phyloP scores from a whole-genome alignment of 2,797 vertebrate species.

The Lacerta agilis region DNA sequence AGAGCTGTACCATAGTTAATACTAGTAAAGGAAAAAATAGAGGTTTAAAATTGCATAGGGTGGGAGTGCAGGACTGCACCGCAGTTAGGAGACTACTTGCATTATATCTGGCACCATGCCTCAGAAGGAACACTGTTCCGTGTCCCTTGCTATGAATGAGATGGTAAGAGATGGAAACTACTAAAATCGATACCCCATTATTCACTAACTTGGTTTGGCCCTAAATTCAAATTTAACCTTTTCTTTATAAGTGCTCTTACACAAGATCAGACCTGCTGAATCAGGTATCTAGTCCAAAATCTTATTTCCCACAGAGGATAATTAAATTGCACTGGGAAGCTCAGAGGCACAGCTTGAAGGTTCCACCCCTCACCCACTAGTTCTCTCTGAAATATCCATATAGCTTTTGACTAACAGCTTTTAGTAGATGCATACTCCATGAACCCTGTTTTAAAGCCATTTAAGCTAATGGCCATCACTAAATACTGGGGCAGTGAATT shows the following conservation, averaged over 20 bases:
- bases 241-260: neutral
- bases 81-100: neutral
- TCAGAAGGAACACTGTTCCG: neutral
- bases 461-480: neutral
- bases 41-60: neutral
- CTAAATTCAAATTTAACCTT: neutral
- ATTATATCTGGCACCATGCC: neutral
- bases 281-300: neutral
- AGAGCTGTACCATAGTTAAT: neutral
- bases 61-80: neutral
- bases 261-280: neutral
- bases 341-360: neutral
- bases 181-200: neutral
- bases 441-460: neutral
- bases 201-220: neutral
- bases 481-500: neutral
- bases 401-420: neutral
- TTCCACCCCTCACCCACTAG: neutral
- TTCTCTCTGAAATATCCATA: neutral
- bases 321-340: neutral
- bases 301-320: neutral
- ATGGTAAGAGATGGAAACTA: neutral
- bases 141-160: neutral
- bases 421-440: neutral
- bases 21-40: neutral